Evolutionary conservation across 2,113 vertebrate genomes (phyloP), one percentile per base, ranked within the genome.

Genomic region (Gymnarchus niloticus): DNA sequence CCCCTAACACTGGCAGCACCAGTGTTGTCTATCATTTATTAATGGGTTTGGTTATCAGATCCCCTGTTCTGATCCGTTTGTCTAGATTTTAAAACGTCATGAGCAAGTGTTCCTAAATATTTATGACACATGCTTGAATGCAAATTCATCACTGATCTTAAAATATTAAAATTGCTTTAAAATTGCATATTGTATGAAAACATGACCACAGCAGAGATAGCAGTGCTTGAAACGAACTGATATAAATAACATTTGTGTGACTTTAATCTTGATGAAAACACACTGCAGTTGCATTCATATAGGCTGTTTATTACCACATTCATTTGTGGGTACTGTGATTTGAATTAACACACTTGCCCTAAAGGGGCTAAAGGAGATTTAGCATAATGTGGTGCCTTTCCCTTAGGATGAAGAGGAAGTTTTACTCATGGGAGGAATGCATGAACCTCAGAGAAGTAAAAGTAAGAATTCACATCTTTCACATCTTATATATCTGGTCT

Each of bases 371-470:
- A 65, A n/a, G 8, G 17, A 65, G 57, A 61, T 28, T 61, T 61
- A 28, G n/a, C 25, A 61, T 8, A 33, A n/a, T 21, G 28, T 86
- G 23, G 37, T 76, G 54, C 4, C 83, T 83, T 88, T 48, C 90
- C 33, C 88, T 56, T 85, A 99, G 98, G 91, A 99, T 99, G 98
- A 99, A 99, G 94, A 97, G 97, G 48, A 99, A 99, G 88, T 99
- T 99, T 91, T 99, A 97, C 90, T 99, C 98, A 2, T 99, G 98
- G 98, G 98, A 99, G 86, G 98, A 99, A 91, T 99, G 98, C 87
- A 99, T 99, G 95, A 99, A 98, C 91, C 91, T 99, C 85, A 95
- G 96, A 94, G 98, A 99, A 94, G 98, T 99, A 76, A 99, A 99
- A 96, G 98, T 99, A 95, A 91, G 92, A 83, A 49, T 23, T 56